Percentiles rank a stretch among this genome's conserved stretches.
These are phyloP conservation scores for Zygothrica quintamaculata DNA, from an alignment of 2,888 invertebrate species.

Conservation along the genomic window DNA sequence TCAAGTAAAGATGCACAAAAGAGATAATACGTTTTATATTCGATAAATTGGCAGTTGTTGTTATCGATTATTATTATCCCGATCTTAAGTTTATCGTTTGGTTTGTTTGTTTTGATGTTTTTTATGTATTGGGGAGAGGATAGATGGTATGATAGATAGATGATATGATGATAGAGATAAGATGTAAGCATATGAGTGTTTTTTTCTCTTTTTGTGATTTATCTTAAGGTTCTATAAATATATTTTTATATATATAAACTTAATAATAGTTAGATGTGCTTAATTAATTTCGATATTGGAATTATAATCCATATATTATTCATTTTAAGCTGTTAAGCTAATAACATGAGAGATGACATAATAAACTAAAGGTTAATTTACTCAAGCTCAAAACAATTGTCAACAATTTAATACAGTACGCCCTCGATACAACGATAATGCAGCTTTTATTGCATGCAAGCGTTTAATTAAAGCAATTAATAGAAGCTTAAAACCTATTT, in stretches of 20 bases:
- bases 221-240: conserved; percentile 16
- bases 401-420: conserved; percentile 78
- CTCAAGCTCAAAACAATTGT: conserved; percentile 79
- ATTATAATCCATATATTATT: conserved; percentile 19
- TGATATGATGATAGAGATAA: conserved; percentile 20
- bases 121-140: neutral
- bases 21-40: neutral
- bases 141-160: conserved; percentile 27
- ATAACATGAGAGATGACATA: conserved; percentile 60
- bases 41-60: neutral
- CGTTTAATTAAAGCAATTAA: too few relatives aligned
- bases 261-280: neutral
- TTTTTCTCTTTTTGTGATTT: too few relatives aligned
- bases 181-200: conserved; percentile 13
- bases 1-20: too few relatives aligned
- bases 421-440: too few relatives aligned
- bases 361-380: conserved; percentile 74
- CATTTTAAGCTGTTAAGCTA: conserved; percentile 30
- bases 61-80: conserved; percentile 5
- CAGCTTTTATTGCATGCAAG: too few relatives aligned
- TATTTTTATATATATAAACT: too few relatives aligned
- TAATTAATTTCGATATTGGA: conserved; percentile 7
- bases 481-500: too few relatives aligned
- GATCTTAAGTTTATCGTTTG: neutral
- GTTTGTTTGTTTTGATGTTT: neutral